Evolutionary conservation across 2,888 invertebrate genomes (phyloP), one percentile per base, ranked within the genome.

Genomic region (Rhogogaster chlorosoma): DNA sequence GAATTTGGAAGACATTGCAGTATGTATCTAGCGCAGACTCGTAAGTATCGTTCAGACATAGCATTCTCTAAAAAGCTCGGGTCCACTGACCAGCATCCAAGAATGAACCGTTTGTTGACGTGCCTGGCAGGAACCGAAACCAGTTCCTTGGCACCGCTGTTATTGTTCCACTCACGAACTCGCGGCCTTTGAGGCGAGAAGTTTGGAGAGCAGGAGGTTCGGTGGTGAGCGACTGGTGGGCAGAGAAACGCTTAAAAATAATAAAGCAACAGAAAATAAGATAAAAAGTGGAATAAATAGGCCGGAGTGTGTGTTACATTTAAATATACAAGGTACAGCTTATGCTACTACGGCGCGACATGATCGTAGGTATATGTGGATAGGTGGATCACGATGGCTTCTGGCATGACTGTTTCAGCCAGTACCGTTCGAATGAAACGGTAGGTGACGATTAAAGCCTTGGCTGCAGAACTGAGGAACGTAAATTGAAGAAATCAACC

Each of bases 131-230:
- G 73, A 64, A 84, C 85, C 84, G 73, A 87, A 88, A 88, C 88
- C 88, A 87, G 88, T 88, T 88, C 86, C 86, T 86, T 84, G 67
- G 77, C 22, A 71, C 78, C 71, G 83, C 71, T 87, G 87, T 88
- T 88, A 88, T 88, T 87, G 88, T 88, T 88, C 88, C 86, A 83
- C 85, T 87, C 86, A 85, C 86, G 86, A 87, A 73, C 84, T 83
- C 77, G 73, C 75, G 84, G 84, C 75, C 83, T 71, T 57, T 57
- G 26, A 49, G 84, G 67, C 38, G 29, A 73, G 86, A 75, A 85
- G 80, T 32, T 61, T 53, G 53, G 53, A 64, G 61, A 67, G 45
- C 82, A 85, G 29, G 73, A 57, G 53, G 38, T 49, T 45, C 42
- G 45, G 45, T 12, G 75, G 45, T 73, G 49, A 84, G 75, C 77